Evolutionary conservation across 2,113 vertebrate species (phyloP).

Genomic region (Axis porcinus): DNA sequence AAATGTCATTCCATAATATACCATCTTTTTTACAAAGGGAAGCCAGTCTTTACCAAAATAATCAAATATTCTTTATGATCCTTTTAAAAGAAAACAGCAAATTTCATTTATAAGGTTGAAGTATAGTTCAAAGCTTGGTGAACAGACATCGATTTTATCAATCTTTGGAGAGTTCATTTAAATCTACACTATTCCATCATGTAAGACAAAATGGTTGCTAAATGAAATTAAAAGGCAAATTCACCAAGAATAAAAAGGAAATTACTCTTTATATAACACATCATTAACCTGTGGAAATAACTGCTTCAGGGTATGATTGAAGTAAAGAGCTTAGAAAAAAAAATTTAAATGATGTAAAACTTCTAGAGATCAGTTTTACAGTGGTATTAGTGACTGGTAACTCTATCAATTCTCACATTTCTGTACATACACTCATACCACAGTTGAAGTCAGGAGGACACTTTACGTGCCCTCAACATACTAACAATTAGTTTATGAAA

Average conservation of each 20-base stretch:
- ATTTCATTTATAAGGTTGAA: constrained; percentile 61
- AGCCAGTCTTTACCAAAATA: constrained; percentile 56
- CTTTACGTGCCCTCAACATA: neutral
- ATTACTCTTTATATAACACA: constrained; percentile 31
- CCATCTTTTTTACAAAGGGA: constrained; percentile 45
- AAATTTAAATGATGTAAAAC: constrained; percentile 4
- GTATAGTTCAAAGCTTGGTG: constrained; percentile 18
- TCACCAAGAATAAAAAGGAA: constrained; percentile 46
- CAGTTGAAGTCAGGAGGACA: neutral
- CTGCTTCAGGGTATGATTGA: neutral
- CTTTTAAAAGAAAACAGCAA: constrained; percentile 54
- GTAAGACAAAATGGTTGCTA: constrained; percentile 47
- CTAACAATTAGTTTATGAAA: neutral
- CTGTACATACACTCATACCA: neutral
- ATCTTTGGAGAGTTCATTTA: constrained; percentile 52
- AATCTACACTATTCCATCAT: neutral
- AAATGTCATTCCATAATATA: constrained; percentile 49
- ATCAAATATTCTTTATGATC: constrained; percentile 57
- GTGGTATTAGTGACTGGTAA: neutral
- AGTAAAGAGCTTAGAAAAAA: constrained; percentile 24
- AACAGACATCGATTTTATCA: constrained; percentile 57
- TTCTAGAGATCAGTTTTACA: constrained; percentile 1
- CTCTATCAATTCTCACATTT: neutral
- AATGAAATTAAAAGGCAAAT: constrained; percentile 63
- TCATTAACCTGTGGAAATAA: constrained; percentile 52